These are phyloP conservation scores for Lasiommata megera DNA, from an alignment of 2,888 invertebrate species.

Conservation along the genomic window DNA sequence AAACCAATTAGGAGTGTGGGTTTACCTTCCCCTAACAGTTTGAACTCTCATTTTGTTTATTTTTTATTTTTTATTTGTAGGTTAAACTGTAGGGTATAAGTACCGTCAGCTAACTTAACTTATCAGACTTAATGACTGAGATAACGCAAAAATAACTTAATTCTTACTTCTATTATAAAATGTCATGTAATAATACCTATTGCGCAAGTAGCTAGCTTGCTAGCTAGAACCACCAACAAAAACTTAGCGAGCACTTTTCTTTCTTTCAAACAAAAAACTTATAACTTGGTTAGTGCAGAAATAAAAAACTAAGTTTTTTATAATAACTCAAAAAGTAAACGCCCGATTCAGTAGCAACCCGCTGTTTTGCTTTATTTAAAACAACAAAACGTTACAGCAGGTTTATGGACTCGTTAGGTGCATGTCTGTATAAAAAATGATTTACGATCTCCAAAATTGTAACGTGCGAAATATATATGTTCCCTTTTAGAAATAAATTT, in stretches of 20 bases:
- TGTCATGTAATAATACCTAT: too few relatives aligned
- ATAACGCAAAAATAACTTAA: too few relatives aligned
- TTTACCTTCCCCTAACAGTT: too few relatives aligned
- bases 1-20: too few relatives aligned
- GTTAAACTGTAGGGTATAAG: too few relatives aligned
- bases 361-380: constrained; percentile 61
- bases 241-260: not conserved
- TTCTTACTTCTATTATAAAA: too few relatives aligned
- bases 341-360: constrained; percentile 64
- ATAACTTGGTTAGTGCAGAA: constrained; percentile 41
- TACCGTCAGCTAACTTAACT: too few relatives aligned
- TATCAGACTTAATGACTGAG: too few relatives aligned
- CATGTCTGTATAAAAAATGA: constrained; percentile 50
- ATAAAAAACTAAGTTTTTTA: constrained; percentile 47
- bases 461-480: not conserved
- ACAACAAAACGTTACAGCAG: constrained; percentile 48
- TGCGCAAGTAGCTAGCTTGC: too few relatives aligned
- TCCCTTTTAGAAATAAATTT: not conserved
- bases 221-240: not conserved
- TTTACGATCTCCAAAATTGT: constrained; percentile 49
- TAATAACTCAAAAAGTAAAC: constrained; percentile 47
- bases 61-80: too few relatives aligned
- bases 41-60: too few relatives aligned
- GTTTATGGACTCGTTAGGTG: constrained; percentile 58
- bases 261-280: constrained; percentile 33